Conservation (phyloP, 2,888 invertebrate species). For the Nipponacmea schrenckii region DNA sequence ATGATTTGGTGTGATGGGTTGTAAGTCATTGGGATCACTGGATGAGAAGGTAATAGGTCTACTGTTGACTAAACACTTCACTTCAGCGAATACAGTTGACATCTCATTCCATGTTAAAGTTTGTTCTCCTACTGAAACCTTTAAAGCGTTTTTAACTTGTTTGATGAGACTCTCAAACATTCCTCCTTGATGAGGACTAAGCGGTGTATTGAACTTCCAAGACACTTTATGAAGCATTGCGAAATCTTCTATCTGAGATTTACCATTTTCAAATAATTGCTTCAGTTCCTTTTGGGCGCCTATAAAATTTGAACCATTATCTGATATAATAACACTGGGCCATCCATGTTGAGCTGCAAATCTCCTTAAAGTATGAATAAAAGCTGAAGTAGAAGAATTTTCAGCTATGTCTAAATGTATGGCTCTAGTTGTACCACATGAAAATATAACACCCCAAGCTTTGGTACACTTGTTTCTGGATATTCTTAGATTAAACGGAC, state of each 20-base stretch:
- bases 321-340: conserved; percentile 20
- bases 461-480: conserved; percentile 11
- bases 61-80: conserved; percentile 19
- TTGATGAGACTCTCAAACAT: conserved; percentile 21
- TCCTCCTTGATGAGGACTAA: conserved; percentile 25
- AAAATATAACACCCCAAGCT: conserved; percentile 23
- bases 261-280: conserved; percentile 16
- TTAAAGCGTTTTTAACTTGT: conserved; percentile 17
- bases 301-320: conserved; percentile 15
- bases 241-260: conserved; percentile 11
- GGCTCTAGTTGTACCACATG: conserved; percentile 18
- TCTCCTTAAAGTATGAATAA: conserved; percentile 21
- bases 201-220: conserved; percentile 14
- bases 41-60: conserved; percentile 20
- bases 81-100: conserved; percentile 18
- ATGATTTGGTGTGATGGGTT: conserved; percentile 24
- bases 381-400: conserved; percentile 16
- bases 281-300: conserved; percentile 11
- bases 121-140: conserved; percentile 15
- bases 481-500: conserved; percentile 15
- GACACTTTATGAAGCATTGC: conserved; percentile 13
- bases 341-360: conserved; percentile 21
- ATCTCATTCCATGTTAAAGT: conserved; percentile 19
- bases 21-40: conserved; percentile 18
- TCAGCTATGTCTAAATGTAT: conserved; percentile 24